Evolutionary conservation across 2,113 vertebrate species (phyloP), one percentile per base, ranked within the genome.

Genomic region (Nannospalax galili): DNA sequence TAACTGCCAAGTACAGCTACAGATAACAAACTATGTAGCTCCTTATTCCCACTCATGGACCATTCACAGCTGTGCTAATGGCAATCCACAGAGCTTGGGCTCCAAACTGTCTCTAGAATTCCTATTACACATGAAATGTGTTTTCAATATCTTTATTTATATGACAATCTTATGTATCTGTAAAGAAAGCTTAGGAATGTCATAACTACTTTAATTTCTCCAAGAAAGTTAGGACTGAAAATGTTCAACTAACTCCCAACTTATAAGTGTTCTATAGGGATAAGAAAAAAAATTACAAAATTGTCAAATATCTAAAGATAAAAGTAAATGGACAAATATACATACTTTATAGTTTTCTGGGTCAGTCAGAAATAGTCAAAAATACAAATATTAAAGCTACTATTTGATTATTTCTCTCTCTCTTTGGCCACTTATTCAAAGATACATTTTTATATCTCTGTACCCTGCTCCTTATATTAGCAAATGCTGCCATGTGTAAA

Each of bases 381-480:
- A 75, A 77, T 30, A 90, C 16, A 93, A 72, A 90, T 90, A 72
- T 91, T 89, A 75, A 95, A 72, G 45, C 40, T 42, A 77, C 5
- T 84, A 58, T 60, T 12, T 30, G 80, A 95, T 91, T 32, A 26
- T 35, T 77, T 88, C 91, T 86, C 64, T 92, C 65, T 87, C 72
- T n/a, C n/a, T 40, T 86, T 85, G 20, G 58, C 12, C 92, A 88
- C 86, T 94, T 35, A 94, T 62, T 95, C 73, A 91, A 75, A 86
- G 80, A 80, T 64, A 45, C 37, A 91, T 73, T 91, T n/a, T 80
- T 92, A 91, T 84, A 45, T 14, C 67, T 93, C 82, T 2, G 0
- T 84, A 15, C 24, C 70, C 64, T 42, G 8, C 72, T 72, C 88
- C 94, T 93, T 85, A 94, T 70, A 81, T 85, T 28, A 88, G 84